These are phyloP conservation scores for Rugalucina vietnamica DNA, from an alignment of 2,888 invertebrate genomes.

Conservation along the genomic window DNA sequence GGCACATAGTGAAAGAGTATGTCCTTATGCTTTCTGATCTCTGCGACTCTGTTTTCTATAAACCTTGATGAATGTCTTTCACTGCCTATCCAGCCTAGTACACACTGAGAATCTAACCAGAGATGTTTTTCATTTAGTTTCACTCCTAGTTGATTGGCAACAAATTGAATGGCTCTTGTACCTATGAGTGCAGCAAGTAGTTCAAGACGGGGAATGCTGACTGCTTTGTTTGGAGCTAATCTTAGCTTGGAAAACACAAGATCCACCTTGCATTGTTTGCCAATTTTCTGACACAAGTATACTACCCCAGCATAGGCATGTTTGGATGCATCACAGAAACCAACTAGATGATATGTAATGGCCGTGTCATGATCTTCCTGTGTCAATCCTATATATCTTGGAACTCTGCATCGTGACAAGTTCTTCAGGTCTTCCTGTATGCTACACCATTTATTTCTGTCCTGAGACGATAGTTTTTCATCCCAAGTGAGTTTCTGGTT, in stretches of 20 bases:
- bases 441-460: not conserved
- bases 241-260: constrained; percentile 41
- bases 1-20: not conserved
- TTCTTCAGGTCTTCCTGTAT: not conserved
- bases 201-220: constrained; percentile 47
- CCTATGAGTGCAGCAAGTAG: constrained; percentile 30
- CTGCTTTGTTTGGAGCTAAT: constrained; percentile 42
- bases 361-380: too few relatives aligned
- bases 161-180: not conserved
- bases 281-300: constrained; percentile 26
- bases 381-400: not conserved
- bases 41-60: not conserved
- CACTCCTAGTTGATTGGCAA: not conserved
- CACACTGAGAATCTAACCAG: not conserved
- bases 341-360: not conserved
- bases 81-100: not conserved
- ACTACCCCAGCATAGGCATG: constrained; percentile 16
- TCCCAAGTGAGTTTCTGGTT: not conserved
- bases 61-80: not conserved
- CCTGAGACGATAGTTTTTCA: not conserved
- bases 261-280: not conserved
- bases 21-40: not conserved
- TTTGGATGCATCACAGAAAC: constrained; percentile 28
- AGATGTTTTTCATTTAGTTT: not conserved
- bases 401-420: not conserved